phyloP scores from a whole-genome alignment of 2,888 invertebrate genomes.

The Seira musarum region DNA sequence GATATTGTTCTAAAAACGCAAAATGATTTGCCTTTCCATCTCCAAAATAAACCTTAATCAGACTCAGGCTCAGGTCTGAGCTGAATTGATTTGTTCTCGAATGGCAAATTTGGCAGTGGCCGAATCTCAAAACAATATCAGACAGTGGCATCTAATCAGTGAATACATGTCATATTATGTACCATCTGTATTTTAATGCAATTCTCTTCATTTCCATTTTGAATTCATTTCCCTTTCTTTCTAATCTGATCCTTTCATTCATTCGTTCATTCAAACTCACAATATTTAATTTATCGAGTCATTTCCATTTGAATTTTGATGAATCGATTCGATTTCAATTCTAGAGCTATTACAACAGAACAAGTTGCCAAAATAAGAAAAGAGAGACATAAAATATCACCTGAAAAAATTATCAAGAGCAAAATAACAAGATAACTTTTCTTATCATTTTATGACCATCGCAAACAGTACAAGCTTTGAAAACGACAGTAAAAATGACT shows the following conservation, averaged over 20 bases:
- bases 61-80: no score
- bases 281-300: background rate
- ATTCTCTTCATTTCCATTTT: background rate
- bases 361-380: slow-evolving; percentile 12
- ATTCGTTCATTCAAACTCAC: background rate
- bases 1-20: no score
- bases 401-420: slow-evolving; percentile 7
- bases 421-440: slow-evolving; percentile 2
- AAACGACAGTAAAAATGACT: background rate
- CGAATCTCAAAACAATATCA: no score
- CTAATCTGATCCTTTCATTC: background rate
- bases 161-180: no score
- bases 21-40: no score
- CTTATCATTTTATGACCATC: background rate
- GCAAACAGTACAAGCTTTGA: background rate
- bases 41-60: no score
- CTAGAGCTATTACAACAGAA: background rate
- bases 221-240: slow-evolving; percentile 7
- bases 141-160: no score
- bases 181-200: background rate
- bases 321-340: slow-evolving; percentile 8
- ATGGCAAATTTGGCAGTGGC: no score
- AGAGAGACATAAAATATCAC: slow-evolving; percentile 8
- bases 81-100: no score
- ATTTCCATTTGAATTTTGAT: slow-evolving; percentile 9